Conservation (phyloP, 1,140 invertebrate species). For the Ctenoplectra terminalis region DNA sequence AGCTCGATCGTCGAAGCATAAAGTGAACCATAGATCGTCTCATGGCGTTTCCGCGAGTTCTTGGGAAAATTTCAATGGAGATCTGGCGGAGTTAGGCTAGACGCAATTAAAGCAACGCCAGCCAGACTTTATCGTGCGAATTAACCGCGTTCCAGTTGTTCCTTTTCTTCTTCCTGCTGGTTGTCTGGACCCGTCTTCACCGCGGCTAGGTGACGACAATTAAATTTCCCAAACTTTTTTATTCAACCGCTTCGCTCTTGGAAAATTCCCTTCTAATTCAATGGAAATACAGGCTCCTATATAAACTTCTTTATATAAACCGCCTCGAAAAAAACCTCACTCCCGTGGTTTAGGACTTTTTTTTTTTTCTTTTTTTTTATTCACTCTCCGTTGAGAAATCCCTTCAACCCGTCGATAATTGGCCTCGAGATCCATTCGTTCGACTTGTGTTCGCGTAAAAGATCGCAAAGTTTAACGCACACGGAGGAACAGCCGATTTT, state of each 20-base stretch:
- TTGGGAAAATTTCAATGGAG: slow-evolving; percentile 24
- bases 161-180: background rate
- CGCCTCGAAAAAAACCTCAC: background rate
- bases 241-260: background rate
- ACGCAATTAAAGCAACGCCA: slow-evolving; percentile 34
- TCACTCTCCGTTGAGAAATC: background rate
- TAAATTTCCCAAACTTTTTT: slow-evolving; percentile 35
- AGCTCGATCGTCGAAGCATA: background rate
- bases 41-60: background rate
- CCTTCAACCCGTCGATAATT: background rate
- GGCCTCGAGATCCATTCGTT: background rate
- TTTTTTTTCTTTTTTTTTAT: no score
- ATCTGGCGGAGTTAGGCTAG: slow-evolving; percentile 25
- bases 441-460: background rate
- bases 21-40: background rate
- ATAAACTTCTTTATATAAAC: slow-evolving; percentile 24
- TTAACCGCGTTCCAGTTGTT: slow-evolving; percentile 24
- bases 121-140: slow-evolving; percentile 28
- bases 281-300: background rate
- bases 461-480: background rate
- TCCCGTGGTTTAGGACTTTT: background rate
- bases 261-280: slow-evolving; percentile 31
- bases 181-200: background rate
- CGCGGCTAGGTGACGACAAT: slow-evolving; percentile 3
- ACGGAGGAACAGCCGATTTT: background rate